phyloP scores from a whole-genome alignment of 2,113 vertebrate species.

The Anoura caudifer region DNA sequence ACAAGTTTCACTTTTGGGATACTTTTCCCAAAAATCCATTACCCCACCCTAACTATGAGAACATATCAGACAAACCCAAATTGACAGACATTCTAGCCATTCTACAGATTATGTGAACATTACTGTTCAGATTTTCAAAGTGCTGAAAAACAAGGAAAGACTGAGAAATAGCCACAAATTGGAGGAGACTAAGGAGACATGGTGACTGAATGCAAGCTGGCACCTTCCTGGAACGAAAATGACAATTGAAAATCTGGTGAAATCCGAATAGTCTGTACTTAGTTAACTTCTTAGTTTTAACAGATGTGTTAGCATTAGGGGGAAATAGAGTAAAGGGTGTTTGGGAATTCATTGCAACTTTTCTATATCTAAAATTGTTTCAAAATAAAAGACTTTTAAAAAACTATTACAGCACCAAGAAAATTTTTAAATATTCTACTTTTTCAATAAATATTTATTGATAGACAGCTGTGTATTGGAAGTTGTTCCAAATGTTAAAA shows the following conservation, averaged over 20 bases:
- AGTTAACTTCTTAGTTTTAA: background rate
- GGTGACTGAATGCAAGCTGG: background rate
- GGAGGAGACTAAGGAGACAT: background rate
- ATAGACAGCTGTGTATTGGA: background rate
- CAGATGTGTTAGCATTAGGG: background rate
- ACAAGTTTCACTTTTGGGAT: background rate
- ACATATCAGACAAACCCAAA: background rate
- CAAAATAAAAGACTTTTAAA: background rate
- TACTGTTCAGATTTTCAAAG: background rate
- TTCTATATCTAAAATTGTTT: conserved; percentile 30
- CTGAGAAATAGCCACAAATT: conserved; percentile 1
- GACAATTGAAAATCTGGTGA: background rate
- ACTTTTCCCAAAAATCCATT: background rate
- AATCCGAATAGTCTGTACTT: background rate
- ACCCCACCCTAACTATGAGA: background rate
- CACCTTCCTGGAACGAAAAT: background rate
- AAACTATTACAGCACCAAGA: background rate
- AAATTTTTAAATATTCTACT: background rate
- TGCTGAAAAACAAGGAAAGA: background rate
- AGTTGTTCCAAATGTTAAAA: background rate
- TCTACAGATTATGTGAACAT: background rate
- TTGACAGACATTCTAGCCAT: background rate
- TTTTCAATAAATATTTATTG: conserved; percentile 10
- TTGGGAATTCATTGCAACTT: background rate
- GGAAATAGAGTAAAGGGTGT: background rate